Evolutionary conservation across 2,888 invertebrate genomes (phyloP).

Genomic region (Drosophila hamatofila): DNA sequence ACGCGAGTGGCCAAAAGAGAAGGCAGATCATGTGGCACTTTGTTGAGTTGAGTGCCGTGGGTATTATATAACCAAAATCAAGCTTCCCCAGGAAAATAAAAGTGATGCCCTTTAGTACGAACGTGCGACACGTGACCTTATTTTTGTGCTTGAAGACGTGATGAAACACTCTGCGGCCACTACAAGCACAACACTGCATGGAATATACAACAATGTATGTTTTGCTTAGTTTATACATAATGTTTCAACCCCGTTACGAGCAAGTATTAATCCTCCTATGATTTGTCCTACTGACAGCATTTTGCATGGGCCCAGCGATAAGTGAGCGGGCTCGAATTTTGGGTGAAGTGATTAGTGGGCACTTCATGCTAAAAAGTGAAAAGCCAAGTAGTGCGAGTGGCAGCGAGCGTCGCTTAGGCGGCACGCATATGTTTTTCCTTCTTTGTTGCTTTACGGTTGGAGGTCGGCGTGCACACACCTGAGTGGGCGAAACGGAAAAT

Average conservation of each 20-base stretch:
- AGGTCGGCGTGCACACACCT: conserved; percentile 72
- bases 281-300: conserved; percentile 37
- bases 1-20: conserved; percentile 54
- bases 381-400: conserved; percentile 83
- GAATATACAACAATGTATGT: conserved; percentile 26
- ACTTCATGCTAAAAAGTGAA: conserved; percentile 81
- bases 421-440: conserved; percentile 82
- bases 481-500: conserved; percentile 74
- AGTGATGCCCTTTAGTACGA: conserved; percentile 47
- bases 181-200: conserved; percentile 38
- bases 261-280: conserved; percentile 23
- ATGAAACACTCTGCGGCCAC: conserved; percentile 67
- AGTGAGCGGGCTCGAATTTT: conserved; percentile 69
- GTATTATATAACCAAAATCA: conserved; percentile 27
- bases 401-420: conserved; percentile 79
- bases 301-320: conserved; percentile 40
- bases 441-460: conserved; percentile 66
- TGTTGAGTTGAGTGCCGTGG: conserved; percentile 33
- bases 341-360: conserved; percentile 79
- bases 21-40: conserved; percentile 62
- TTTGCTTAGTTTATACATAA: conserved; percentile 42
- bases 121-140: conserved; percentile 84
- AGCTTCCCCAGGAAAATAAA: conserved; percentile 17
- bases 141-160: conserved; percentile 83
- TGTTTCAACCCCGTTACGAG: conserved; percentile 55